A percentile compares a stretch with the other conserved stretches of the same genome.
phyloP scores from a whole-genome alignment of 2,113 vertebrate species.

The Hippocampus abdominalis region DNA sequence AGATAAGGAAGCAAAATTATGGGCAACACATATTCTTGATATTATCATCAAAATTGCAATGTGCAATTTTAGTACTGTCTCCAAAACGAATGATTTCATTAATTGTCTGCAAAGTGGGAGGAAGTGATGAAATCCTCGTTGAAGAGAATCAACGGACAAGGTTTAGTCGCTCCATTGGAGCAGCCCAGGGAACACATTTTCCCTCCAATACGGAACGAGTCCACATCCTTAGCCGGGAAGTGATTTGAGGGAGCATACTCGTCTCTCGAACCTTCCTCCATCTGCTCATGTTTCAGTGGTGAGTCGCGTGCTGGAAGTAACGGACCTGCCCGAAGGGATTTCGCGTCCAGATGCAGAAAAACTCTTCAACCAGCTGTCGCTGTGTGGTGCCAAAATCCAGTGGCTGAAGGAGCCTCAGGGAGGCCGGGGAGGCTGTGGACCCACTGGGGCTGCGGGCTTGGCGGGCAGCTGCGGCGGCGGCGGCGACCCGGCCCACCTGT shows the following conservation, averaged over 20 bases:
- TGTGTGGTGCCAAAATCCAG: conserved; percentile 98
- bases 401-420: conserved; percentile 94
- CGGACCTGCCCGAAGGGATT: conserved; percentile 95
- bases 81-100: no score
- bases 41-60: no score
- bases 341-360: conserved; percentile 92
- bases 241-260: not conserved
- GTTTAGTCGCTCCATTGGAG: no score
- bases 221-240: no score
- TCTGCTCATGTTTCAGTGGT: conserved; percentile 73
- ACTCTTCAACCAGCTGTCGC: conserved; percentile 93
- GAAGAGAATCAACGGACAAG: no score
- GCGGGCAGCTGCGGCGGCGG: conserved; percentile 70
- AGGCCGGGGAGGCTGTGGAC: conserved; percentile 47
- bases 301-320: conserved; percentile 93
- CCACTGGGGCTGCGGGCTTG: conserved; percentile 28
- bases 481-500: conserved; percentile 91
- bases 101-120: no score
- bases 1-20: no score
- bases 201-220: no score
- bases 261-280: not conserved
- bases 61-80: no score
- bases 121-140: no score
- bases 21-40: no score
- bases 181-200: no score